Evolutionary conservation across 1,140 invertebrate genomes (phyloP).

Genomic region (Halictus rubicundus): DNA sequence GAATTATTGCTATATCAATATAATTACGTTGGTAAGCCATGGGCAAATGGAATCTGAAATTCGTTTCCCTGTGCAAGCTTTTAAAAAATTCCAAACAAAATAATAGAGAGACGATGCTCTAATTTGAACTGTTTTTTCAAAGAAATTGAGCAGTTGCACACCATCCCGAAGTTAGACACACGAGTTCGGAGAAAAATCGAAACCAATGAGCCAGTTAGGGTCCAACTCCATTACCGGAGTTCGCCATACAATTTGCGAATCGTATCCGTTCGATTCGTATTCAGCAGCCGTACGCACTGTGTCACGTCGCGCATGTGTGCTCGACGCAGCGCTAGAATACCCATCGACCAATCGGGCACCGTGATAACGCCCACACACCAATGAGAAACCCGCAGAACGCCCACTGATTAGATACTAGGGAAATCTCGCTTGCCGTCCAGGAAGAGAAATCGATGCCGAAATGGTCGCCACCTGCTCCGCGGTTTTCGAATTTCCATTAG

Average conservation of each 20-base stretch:
- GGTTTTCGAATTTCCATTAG: constrained; percentile 10
- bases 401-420: constrained; percentile 77
- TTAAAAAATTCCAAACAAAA: too few species aligned
- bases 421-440: constrained; percentile 55
- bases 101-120: too few species aligned
- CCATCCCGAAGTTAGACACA: too few species aligned
- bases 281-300: background rate
- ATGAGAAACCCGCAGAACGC: constrained; percentile 74
- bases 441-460: constrained; percentile 70
- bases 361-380: constrained; percentile 77
- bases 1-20: too few species aligned
- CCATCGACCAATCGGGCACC: constrained; percentile 68
- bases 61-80: too few species aligned
- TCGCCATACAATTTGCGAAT: background rate
- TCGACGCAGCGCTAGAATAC: constrained; percentile 49
- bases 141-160: too few species aligned
- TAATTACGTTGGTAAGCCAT: too few species aligned
- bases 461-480: constrained; percentile 45
- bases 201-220: background rate
- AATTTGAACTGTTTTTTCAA: too few species aligned
- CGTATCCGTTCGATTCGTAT: background rate
- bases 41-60: too few species aligned
- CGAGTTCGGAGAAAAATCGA: background rate
- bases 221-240: background rate
- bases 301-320: constrained; percentile 51